Evolutionary conservation across 2,113 vertebrate species (phyloP), one percentile per base, ranked within the genome.

Genomic region (Pseudois nayaur): DNA sequence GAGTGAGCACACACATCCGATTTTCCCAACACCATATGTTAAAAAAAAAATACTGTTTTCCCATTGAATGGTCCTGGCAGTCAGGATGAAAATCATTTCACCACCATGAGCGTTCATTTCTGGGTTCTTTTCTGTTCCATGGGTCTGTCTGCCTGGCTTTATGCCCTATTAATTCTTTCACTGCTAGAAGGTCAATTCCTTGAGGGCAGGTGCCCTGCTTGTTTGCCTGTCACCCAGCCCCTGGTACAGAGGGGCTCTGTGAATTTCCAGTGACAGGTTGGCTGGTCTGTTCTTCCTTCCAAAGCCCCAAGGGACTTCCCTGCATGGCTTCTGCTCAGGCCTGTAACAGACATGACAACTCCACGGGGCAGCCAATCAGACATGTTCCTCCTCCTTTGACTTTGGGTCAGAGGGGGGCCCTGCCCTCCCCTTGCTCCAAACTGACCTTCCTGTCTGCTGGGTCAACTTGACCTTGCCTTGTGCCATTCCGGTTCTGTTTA

Each of bases 251-350:
- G 25, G 21, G 4, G 29, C 84, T 95, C 45, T 16, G 1, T 40
- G 79, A 17, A 16, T 19, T 94, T 74, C 54, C 3, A 14, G 11
- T 2, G 21, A 40, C 2, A 0, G 6, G 27, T 16, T 9, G 40
- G 16, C 12, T 14, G 17, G 14, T 62, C 55, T 40, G 52, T 3
- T 33, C 33, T 57, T 43, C 8, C 31, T 62, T 48, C 74, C 15
- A 0, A 6, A 15, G 36, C 31, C 19, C 55, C 1, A 29, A 8
- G 6, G 19, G n/a, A 12, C 29, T 60, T 50, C 29, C 48, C 33
- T 33, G 8, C 1, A 0, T 7, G 17, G 3, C 40, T 76, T 14
- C 40, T 59, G n/a, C 40, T 1, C 71, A 76, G 5, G 85, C 45
- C 25, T 43, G 25, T 25, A 14, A 21, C 8, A 27, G 43, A 19